Evolutionary conservation across 2,888 invertebrate species (phyloP).

Genomic region (Noctua janthina): DNA sequence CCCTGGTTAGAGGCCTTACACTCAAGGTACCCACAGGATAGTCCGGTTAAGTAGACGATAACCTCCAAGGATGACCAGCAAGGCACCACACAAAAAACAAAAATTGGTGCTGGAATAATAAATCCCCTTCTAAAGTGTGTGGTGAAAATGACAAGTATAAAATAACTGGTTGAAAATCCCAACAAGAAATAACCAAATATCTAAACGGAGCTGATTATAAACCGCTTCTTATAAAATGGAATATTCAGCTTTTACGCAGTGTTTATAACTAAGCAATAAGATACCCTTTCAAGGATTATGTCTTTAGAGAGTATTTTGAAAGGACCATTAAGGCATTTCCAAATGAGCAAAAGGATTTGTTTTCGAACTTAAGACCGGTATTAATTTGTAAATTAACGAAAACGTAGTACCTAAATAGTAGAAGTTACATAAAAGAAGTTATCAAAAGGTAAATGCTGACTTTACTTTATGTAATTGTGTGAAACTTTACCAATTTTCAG

Average conservation of each 20-base stretch:
- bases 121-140: not conserved
- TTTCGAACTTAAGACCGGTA: slow-evolving; percentile 11
- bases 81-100: no score
- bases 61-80: no score
- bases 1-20: no score
- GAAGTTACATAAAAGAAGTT: slow-evolving; percentile 31
- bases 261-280: slow-evolving; percentile 14
- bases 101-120: not conserved
- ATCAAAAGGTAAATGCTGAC: slow-evolving; percentile 12
- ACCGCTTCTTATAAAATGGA: not conserved
- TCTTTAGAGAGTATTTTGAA: slow-evolving; percentile 30
- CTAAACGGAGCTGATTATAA: not conserved
- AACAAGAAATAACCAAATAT: not conserved
- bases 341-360: slow-evolving; percentile 50
- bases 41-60: no score
- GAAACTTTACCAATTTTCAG: slow-evolving; percentile 36
- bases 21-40: no score
- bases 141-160: not conserved
- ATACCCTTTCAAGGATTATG: slow-evolving; percentile 42
- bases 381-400: slow-evolving; percentile 34
- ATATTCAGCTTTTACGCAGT: slow-evolving; percentile 9
- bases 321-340: slow-evolving; percentile 25
- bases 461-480: slow-evolving; percentile 18
- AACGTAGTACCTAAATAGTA: not conserved
- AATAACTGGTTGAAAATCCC: not conserved